Percentiles rank a stretch among this genome's conserved stretches.
Conservation (phyloP, 2,888 invertebrate species). For the Ligdia adustata region DNA sequence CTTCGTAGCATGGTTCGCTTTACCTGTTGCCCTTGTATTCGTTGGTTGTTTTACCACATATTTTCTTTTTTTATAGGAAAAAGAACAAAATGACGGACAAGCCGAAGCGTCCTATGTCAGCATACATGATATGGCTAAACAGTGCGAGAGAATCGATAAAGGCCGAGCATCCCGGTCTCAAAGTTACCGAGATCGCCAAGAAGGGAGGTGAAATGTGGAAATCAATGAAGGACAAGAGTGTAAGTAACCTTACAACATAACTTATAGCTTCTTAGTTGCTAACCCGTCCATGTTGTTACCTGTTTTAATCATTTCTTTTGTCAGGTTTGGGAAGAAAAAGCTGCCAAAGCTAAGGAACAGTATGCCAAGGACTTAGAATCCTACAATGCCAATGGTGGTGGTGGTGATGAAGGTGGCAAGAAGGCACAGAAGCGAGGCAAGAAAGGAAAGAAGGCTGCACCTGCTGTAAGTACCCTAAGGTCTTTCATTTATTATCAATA, state of each 20-base stretch:
- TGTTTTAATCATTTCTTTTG: slow-evolving; percentile 31
- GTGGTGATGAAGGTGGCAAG: slow-evolving; percentile 80
- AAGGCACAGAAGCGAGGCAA: slow-evolving; percentile 85
- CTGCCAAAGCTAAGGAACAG: slow-evolving; percentile 93
- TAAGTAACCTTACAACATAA: slow-evolving; percentile 73
- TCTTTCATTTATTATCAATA: neutral
- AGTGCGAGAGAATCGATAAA: slow-evolving; percentile 95
- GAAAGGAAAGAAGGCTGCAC: slow-evolving; percentile 77
- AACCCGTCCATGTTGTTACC: too few species aligned
- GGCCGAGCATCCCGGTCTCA: slow-evolving; percentile 94
- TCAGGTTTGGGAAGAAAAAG: slow-evolving; percentile 96
- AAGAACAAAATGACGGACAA: slow-evolving; percentile 91
- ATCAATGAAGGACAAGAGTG: slow-evolving; percentile 93
- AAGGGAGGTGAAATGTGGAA: slow-evolving; percentile 98
- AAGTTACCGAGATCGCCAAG: slow-evolving; percentile 96
- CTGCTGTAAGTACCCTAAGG: slow-evolving; percentile 60
- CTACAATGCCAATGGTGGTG: slow-evolving; percentile 92
- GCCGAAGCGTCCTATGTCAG: slow-evolving; percentile 96
- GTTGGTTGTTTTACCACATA: slow-evolving; percentile 38
- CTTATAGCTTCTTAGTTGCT: too few species aligned
- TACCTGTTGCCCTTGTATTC: slow-evolving; percentile 59
- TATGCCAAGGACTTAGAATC: slow-evolving; percentile 95
- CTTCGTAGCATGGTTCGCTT: slow-evolving; percentile 52
- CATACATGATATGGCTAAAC: slow-evolving; percentile 98
- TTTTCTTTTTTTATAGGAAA: slow-evolving; percentile 68